A percentile compares a stretch with the other conserved stretches of the same genome.
These are phyloP conservation scores for human (Homo sapiens) DNA, from an alignment of 2,113 vertebrate genomes.

Conservation along the genomic window DNA sequence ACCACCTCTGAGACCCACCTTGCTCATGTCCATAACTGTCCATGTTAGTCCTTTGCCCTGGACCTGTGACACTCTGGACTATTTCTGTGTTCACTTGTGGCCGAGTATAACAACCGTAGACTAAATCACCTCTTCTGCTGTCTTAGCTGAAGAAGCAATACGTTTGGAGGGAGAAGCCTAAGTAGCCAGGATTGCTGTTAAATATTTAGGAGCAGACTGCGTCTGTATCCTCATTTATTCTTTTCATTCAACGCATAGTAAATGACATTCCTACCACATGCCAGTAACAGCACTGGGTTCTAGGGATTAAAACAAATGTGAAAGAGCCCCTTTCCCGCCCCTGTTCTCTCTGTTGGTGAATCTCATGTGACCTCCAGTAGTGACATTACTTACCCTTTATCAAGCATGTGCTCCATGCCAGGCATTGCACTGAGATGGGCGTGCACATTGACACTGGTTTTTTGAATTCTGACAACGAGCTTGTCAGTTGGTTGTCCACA, in stretches of 20 bases:
- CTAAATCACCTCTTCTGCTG: no score
- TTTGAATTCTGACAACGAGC: neutral
- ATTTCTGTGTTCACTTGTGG: no score
- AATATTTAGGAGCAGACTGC: neutral
- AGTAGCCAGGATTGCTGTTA: neutral
- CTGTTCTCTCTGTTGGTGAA: neutral
- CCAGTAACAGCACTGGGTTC: neutral
- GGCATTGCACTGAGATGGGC: fast-evolving
- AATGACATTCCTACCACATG: neutral
- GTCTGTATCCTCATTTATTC: neutral
- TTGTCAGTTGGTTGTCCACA: no score
- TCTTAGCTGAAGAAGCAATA: no score
- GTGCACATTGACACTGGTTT: fast-evolving
- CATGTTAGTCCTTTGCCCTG: no score
- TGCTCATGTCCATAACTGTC: no score
- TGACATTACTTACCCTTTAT: no score
- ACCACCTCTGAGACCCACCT: no score
- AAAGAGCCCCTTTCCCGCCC: fast-evolving
- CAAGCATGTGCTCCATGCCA: no score
- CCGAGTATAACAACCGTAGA: no score
- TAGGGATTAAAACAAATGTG: neutral
- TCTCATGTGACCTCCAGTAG: neutral
- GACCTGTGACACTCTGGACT: no score
- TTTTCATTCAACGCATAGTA: neutral
- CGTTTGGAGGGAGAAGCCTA: fast-evolving